Evolutionary conservation across 2,113 vertebrate genomes (phyloP), one percentile per base, ranked within the genome.

Genomic region (Potamarius usumacintae): DNA sequence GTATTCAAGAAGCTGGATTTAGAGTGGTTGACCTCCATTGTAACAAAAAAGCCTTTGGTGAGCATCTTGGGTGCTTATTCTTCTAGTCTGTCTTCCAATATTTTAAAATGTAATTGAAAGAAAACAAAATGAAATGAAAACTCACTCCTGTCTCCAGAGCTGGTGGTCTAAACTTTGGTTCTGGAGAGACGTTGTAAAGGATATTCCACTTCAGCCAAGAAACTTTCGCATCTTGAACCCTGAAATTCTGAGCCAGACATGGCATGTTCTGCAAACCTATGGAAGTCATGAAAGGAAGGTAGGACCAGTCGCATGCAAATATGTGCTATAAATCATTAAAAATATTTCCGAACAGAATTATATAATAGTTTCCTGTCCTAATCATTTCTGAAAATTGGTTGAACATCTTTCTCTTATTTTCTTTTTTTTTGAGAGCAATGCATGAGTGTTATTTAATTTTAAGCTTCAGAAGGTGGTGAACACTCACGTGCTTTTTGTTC

Each of bases 151-250:
- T 88, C 14, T 90, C 15, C 25, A 96, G 95, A 93, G 92, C 85
- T 95, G 95, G 91, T 96, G 94, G 96, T 94, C 95, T 62, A 96
- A 95, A 92, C 86, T 95, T 80, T 96, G 96, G 96, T 96, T 96
- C 92, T 96, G 96, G 96, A 94, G 91, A 82, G 91, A 95, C 11
- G 95, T 96, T 78, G 94, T 95, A 71, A 94, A 96, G 22, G 85
- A 94, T 22, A 94, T 96, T 88, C 95, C 96, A 18, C 91, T 96
- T 85, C 91, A 71, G 55, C 91, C 94, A 52, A 91, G 93, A 83
- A 93, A 90, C 86, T 95, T 95, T 88, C 92, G 93, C 86, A 95
- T 96, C 89, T 90, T 96, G 18, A 93, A 96, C 81, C 94, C 96
- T 18, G 94, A 95, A 88, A 95, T 96, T 55, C 90, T 96, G 80